Evolutionary conservation across 2,113 vertebrate species (phyloP).

Genomic region (Tachysurus fulvidraco): DNA sequence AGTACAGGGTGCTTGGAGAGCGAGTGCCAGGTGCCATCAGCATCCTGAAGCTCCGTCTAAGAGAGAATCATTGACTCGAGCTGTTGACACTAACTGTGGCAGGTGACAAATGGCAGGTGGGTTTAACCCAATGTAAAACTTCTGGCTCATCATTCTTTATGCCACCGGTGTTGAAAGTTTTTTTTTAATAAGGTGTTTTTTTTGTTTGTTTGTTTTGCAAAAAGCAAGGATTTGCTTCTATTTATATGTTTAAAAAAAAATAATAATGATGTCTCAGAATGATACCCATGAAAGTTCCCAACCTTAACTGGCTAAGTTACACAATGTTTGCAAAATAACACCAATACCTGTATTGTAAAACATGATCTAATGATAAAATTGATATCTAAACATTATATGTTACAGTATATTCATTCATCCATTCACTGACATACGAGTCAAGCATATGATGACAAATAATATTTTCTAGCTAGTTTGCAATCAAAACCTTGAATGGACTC

Average conservation of each 20-base stretch:
- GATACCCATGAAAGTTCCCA: background rate
- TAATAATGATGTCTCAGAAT: too few species aligned
- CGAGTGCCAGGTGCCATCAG: background rate
- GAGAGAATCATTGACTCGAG: background rate
- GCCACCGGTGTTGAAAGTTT: background rate
- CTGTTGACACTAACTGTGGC: background rate
- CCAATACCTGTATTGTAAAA: background rate
- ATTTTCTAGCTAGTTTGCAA: background rate
- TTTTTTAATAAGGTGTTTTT: background rate
- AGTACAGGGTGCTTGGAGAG: background rate
- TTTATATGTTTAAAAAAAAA: background rate
- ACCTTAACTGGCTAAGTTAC: background rate
- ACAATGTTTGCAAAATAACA: background rate
- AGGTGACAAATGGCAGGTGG: slow-evolving; percentile 5
- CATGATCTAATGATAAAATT: background rate
- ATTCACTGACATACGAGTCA: background rate
- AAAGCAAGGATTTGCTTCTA: background rate
- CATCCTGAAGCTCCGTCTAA: background rate
- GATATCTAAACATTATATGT: too few species aligned
- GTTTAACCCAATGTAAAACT: background rate
- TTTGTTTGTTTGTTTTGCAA: too few species aligned
- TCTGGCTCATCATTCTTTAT: background rate
- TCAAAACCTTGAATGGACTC: background rate
- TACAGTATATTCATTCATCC: background rate
- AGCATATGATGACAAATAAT: background rate